phyloP scores from a whole-genome alignment of 2,797 vertebrate genomes.

The Enteromius viviparus region DNA sequence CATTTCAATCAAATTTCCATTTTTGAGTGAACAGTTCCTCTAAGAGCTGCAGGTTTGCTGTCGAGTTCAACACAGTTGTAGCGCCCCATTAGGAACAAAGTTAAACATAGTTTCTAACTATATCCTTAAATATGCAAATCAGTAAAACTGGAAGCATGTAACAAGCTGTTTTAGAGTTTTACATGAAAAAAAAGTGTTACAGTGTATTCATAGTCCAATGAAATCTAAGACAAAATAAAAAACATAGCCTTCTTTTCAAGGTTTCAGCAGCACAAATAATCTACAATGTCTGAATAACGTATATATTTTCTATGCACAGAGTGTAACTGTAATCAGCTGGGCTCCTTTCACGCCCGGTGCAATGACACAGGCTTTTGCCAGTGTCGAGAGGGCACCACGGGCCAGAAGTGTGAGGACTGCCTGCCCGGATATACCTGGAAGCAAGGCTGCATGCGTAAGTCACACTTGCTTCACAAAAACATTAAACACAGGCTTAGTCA shows the following conservation, averaged over 20 bases:
- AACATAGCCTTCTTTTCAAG: background rate
- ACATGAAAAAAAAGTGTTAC: background rate
- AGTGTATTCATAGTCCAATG: background rate
- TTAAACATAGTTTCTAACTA: background rate
- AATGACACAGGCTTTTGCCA: conserved; percentile 87
- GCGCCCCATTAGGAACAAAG: background rate
- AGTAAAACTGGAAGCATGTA: background rate
- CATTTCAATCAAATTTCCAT: background rate
- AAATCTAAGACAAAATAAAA: background rate
- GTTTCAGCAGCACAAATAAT: background rate
- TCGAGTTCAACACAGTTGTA: background rate
- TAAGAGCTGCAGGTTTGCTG: background rate
- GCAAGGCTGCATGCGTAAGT: conserved; percentile 86
- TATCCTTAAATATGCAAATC: background rate
- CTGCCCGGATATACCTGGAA: conserved; percentile 88
- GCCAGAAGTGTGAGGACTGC: conserved; percentile 91
- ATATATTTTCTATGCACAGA: conserved; percentile 70
- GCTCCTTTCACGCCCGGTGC: conserved; percentile 88
- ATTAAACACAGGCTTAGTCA: conserved; percentile 18
- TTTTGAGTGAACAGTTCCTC: background rate
- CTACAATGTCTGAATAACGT: background rate
- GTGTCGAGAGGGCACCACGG: conserved; percentile 86
- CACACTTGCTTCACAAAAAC: conserved; percentile 40
- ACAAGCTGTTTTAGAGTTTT: background rate
- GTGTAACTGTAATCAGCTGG: conserved; percentile 85